These are phyloP conservation scores for Macrosoma leucophasiata DNA, from an alignment of 2,888 invertebrate genomes.

Conservation along the genomic window DNA sequence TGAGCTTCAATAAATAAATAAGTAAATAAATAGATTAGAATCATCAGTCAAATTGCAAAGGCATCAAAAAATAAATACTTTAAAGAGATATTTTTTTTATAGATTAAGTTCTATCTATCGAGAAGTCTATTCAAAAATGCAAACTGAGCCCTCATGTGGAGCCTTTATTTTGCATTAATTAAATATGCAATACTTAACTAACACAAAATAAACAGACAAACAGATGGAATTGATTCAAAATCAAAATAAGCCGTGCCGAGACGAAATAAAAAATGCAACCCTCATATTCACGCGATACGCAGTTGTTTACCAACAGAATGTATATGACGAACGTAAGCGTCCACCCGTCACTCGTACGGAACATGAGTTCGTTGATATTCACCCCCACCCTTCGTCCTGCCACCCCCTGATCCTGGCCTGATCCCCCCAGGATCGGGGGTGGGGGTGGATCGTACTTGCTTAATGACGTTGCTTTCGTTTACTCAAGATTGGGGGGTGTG, in stretches of 20 bases:
- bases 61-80: too few species aligned
- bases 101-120: too few species aligned
- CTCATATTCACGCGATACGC: slow-evolving; percentile 29
- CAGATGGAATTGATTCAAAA: neutral
- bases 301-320: slow-evolving; percentile 71
- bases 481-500: slow-evolving; percentile 53
- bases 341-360: slow-evolving; percentile 60
- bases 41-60: too few species aligned
- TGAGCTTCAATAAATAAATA: too few species aligned
- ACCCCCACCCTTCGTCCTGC: slow-evolving; percentile 34
- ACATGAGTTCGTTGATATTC: slow-evolving; percentile 72
- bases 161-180: too few species aligned
- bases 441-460: slow-evolving; percentile 49
- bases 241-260: neutral
- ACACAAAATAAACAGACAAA: too few species aligned
- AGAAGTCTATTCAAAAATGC: too few species aligned
- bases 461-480: slow-evolving; percentile 66
- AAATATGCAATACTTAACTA: too few species aligned
- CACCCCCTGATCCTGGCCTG: slow-evolving; percentile 37
- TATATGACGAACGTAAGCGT: slow-evolving; percentile 52
- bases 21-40: too few species aligned
- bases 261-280: slow-evolving; percentile 6
- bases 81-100: too few species aligned
- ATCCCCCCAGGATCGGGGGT: slow-evolving; percentile 47
- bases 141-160: too few species aligned